Evolutionary conservation across 2,797 vertebrate genomes (phyloP).

Genomic region (Catamblyrhynchus diadema): DNA sequence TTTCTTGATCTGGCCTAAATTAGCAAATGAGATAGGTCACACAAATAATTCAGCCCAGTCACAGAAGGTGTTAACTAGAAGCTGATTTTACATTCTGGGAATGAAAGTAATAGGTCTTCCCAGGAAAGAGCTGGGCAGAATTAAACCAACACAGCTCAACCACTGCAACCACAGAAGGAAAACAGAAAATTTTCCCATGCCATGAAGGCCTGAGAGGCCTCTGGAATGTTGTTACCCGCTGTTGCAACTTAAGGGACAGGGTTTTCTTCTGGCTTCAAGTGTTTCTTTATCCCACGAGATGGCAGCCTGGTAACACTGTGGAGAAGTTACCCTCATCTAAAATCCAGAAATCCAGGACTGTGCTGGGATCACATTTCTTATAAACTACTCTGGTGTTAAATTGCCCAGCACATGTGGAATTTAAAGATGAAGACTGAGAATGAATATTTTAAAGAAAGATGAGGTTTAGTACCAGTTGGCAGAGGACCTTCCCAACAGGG

Average conservation of each 20-base stretch:
- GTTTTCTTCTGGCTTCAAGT: neutral
- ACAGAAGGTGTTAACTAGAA: neutral
- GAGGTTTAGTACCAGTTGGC: neutral
- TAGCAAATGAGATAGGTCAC: neutral
- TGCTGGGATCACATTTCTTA: neutral
- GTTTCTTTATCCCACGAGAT: slow-evolving; percentile 59
- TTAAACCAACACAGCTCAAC: neutral
- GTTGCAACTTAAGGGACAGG: neutral
- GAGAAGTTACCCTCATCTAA: neutral
- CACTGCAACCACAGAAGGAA: neutral
- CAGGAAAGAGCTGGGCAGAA: neutral
- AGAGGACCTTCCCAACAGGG: neutral
- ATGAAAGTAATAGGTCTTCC: neutral
- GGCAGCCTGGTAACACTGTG: slow-evolving; percentile 52
- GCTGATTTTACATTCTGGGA: neutral
- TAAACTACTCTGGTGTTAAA: neutral
- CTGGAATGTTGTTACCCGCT: neutral
- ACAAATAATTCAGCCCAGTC: neutral
- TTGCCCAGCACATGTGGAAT: neutral
- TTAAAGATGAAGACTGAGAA: neutral
- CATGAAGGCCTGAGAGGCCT: neutral
- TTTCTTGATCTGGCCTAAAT: neutral
- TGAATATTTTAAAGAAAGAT: neutral
- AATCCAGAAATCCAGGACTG: neutral
- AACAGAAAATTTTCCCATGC: neutral